Evolutionary conservation across 2,113 vertebrate genomes (phyloP), one percentile per base, ranked within the genome.

Genomic region (Apeltes quadracus): DNA sequence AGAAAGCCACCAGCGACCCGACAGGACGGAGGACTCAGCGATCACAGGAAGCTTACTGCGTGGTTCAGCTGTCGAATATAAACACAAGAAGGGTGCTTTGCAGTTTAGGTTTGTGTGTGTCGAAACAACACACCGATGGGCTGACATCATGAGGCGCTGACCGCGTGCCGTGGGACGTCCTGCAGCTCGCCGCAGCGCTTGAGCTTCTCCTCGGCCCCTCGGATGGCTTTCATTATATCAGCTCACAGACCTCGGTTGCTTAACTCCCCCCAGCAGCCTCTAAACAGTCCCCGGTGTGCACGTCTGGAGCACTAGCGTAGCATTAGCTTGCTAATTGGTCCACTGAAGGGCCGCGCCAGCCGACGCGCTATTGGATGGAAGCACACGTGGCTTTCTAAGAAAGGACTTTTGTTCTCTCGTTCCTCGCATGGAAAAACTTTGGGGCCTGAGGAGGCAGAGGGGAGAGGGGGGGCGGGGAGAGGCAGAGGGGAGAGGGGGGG

Each of bases 331-430:
- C 86, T 88, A 87, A 90, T 89, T 88, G 86, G 85, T 80, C 83
- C 83, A 83, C 71, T 77, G 81, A 86, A 82, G 79, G 70, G 81
- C 78, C 76, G 57, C 14, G 59, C 53, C 76, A n/a, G 79, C 69
- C 70, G 66, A 44, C 69, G 69, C 74, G 32, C 48, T 41, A 68
- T 54, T 80, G 83, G 69, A 71, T 77, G 65, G 61, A 72, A 68
- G 84, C 73, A 65, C 84, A 84, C 84, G 82, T 82, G 83, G 82
- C 50, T 22, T 69, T 85, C 69, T 87, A 89, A 90, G 88, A 92
- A 92, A 93, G 88, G 78, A 82, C 91, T 91, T 92, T 91, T 93
- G 92, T 92, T 92, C 91, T 92, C 84, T 75, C 23, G 11, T 78
- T 87, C 58, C 75, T 76, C 61, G 48, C 53, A 57, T 79, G 90